Conservation (phyloP, 2,113 vertebrate species). For the Panthera tigris region DNA sequence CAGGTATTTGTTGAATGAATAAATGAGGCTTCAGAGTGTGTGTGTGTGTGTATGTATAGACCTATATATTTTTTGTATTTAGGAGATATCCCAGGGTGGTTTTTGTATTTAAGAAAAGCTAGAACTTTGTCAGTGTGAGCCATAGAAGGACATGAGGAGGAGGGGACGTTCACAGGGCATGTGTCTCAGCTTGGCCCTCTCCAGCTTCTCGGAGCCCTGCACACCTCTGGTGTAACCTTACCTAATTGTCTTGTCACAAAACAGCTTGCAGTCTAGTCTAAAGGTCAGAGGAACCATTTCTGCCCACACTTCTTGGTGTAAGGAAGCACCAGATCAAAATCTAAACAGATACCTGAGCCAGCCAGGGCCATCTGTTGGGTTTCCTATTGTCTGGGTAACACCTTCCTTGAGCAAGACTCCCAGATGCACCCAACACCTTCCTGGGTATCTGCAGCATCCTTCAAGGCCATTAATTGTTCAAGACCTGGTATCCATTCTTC, state of each 20-base stretch:
- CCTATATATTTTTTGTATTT: not conserved
- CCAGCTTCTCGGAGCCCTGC: constrained; percentile 15
- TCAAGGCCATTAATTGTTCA: constrained; percentile 62
- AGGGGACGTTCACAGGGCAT: not conserved
- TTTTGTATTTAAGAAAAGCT: constrained; percentile 1
- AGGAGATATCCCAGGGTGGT: not conserved
- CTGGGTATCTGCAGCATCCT: not conserved
- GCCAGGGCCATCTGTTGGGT: constrained; percentile 54
- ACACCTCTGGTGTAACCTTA: constrained; percentile 63
- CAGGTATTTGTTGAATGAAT: not conserved
- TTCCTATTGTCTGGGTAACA: constrained; percentile 52
- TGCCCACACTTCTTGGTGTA: constrained; percentile 67
- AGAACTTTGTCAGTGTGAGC: not conserved
- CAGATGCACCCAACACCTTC: constrained; percentile 25
- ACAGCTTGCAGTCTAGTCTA: constrained; percentile 59
- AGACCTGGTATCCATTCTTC: not conserved
- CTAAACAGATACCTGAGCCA: constrained; percentile 51
- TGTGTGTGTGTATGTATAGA: not conserved
- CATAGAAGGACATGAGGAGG: not conserved
- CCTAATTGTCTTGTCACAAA: constrained; percentile 72
- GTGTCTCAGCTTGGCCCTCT: not conserved
- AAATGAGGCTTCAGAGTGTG: not conserved
- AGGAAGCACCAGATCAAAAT: constrained; percentile 74
- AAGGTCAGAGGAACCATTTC: constrained; percentile 67
- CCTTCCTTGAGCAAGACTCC: not conserved